Evolutionary conservation across 2,113 vertebrate genomes (phyloP).

Genomic region (Motacilla tschutschensis): DNA sequence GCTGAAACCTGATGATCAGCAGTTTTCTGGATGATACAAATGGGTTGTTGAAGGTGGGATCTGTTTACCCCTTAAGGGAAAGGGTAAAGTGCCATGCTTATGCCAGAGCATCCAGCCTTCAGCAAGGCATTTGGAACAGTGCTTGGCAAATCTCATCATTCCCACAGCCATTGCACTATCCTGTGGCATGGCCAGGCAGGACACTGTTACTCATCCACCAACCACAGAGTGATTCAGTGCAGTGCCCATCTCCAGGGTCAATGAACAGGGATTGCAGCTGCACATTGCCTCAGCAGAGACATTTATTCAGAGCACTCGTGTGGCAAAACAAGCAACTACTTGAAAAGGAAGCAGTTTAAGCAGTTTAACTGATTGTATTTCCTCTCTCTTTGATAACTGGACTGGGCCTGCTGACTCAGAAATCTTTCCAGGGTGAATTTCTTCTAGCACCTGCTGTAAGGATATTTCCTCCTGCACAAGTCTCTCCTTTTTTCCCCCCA

Average conservation of each 20-base stretch:
- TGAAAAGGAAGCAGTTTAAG: slow-evolving; percentile 32
- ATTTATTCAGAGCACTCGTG: not conserved
- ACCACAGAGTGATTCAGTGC: not conserved
- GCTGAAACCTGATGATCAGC: not conserved
- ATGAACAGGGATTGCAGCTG: not conserved
- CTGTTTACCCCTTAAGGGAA: not conserved
- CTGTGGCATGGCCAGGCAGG: not conserved
- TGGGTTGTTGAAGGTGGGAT: not conserved
- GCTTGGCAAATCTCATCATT: accelerated
- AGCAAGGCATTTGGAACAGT: not conserved
- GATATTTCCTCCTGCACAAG: not conserved
- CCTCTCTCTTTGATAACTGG: not conserved
- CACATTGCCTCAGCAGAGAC: not conserved
- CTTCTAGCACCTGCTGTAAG: not conserved
- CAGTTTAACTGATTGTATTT: slow-evolving; percentile 13
- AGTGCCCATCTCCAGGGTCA: not conserved
- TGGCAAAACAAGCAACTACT: slow-evolving; percentile 13
- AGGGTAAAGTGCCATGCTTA: not conserved
- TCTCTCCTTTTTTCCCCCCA: accelerated
- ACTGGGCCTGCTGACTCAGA: not conserved
- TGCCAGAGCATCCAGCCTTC: not conserved
- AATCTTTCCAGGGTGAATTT: not conserved
- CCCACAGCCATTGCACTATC: not conserved
- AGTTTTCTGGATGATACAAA: not conserved
- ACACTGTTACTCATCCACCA: not conserved